A percentile compares a stretch with the other conserved stretches of the same genome.
Evolutionary conservation across 2,113 vertebrate species (phyloP).

Genomic region (Hyperopisus bebe): DNA sequence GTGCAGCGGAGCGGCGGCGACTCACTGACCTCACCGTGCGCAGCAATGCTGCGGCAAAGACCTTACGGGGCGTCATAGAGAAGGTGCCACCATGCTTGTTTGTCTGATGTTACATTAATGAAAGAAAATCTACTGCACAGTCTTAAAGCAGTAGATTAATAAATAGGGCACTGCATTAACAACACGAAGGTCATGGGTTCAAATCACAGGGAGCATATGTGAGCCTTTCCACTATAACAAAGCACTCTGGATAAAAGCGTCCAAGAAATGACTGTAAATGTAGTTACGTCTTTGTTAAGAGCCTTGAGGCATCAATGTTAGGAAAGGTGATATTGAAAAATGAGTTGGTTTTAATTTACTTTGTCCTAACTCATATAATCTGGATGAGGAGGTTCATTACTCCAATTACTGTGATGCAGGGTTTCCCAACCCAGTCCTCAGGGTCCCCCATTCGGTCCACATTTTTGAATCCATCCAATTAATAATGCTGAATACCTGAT

Average conservation of each 20-base stretch:
- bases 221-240: background rate
- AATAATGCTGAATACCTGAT: background rate
- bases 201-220: background rate
- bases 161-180: background rate
- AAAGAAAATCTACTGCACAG: background rate
- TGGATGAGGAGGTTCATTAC: background rate
- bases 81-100: slow-evolving; percentile 53
- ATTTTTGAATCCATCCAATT: background rate
- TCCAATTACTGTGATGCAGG: background rate
- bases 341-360: background rate
- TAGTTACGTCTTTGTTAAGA: background rate
- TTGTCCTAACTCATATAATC: background rate
- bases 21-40: slow-evolving; percentile 58
- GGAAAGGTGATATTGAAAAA: background rate
- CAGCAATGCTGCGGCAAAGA: slow-evolving; percentile 57
- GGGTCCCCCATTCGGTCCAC: background rate
- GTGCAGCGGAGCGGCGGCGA: slow-evolving; percentile 37
- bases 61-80: slow-evolving; percentile 43
- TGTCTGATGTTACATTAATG: background rate
- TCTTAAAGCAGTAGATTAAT: background rate
- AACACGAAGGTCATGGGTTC: background rate
- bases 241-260: background rate
- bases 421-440: background rate
- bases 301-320: background rate
- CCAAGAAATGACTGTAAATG: background rate